phyloP scores from a whole-genome alignment of 2,888 invertebrate species.

The Macaria notata region DNA sequence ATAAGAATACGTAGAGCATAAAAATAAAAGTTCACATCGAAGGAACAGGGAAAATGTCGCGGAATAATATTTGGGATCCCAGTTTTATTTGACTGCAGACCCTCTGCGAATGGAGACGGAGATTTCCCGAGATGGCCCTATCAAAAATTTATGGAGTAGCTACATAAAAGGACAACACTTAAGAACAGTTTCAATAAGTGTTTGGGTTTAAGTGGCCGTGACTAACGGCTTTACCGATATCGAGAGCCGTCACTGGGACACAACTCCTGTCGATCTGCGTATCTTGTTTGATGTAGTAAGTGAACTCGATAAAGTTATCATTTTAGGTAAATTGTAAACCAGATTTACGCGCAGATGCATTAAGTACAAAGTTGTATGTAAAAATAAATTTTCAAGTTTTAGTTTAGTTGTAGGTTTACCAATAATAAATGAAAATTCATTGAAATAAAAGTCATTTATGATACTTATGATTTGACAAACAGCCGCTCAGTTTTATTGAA shows the following conservation, averaged over 20 bases:
- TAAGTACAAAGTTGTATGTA: too few species aligned
- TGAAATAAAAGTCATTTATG: too few species aligned
- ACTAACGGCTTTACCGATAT: slow-evolving; percentile 40
- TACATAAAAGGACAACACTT: slow-evolving; percentile 81
- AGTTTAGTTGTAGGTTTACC: too few species aligned
- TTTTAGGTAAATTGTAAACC: too few species aligned
- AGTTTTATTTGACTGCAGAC: slow-evolving; percentile 81
- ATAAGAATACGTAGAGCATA: slow-evolving; percentile 81
- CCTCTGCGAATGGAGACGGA: slow-evolving; percentile 80
- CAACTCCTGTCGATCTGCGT: not conserved
- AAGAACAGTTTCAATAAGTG: slow-evolving; percentile 80
- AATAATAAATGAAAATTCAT: too few species aligned
- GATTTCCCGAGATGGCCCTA: slow-evolving; percentile 81
- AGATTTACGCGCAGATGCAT: too few species aligned
- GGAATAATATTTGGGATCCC: slow-evolving; percentile 81
- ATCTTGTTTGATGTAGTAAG: not conserved
- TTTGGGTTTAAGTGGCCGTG: slow-evolving; percentile 61
- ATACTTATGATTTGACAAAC: too few species aligned
- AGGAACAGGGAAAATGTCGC: slow-evolving; percentile 77
- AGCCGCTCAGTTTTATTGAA: too few species aligned
- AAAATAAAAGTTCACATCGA: slow-evolving; percentile 82
- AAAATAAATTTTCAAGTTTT: too few species aligned
- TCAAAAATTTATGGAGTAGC: slow-evolving; percentile 82
- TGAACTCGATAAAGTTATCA: not conserved
- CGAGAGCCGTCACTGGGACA: not conserved